Percentiles rank a stretch among this genome's conserved stretches.
These are phyloP conservation scores for Octomys mimax DNA, from an alignment of 2,797 vertebrate species.

Conservation along the genomic window DNA sequence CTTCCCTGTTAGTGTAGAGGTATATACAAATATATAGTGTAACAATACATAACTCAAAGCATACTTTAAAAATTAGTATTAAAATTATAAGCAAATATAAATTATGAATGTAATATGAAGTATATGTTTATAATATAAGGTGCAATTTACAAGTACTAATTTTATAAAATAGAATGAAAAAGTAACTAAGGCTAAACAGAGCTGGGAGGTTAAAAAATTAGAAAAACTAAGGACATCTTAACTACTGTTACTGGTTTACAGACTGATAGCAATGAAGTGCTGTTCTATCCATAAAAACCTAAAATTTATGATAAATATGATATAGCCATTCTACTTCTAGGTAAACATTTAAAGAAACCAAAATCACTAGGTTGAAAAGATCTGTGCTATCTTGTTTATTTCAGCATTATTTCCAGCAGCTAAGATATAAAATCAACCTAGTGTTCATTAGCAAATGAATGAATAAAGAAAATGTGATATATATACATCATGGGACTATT, in stretches of 20 bases:
- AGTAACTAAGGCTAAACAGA: slow-evolving; percentile 29
- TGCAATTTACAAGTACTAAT: slow-evolving; percentile 10
- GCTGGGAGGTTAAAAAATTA: background rate
- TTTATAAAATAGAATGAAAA: slow-evolving; percentile 31
- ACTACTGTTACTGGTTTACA: background rate
- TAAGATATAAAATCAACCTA: background rate
- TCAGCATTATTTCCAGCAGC: background rate
- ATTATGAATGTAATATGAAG: background rate
- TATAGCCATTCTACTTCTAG: background rate
- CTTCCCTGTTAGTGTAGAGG: background rate
- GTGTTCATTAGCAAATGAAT: background rate
- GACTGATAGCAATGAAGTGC: background rate
- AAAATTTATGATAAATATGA: background rate
- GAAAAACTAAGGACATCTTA: background rate
- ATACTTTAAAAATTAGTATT: background rate
- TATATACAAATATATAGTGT: background rate
- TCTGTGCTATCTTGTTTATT: background rate
- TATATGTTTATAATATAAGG: background rate
- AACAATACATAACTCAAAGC: background rate
- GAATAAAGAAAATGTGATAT: background rate
- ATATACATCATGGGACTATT: background rate
- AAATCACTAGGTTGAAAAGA: background rate
- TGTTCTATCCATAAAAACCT: background rate
- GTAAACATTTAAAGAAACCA: background rate
- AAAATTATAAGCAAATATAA: background rate